Conservation (phyloP, 2,888 invertebrate species). For the Elmis aenea region DNA sequence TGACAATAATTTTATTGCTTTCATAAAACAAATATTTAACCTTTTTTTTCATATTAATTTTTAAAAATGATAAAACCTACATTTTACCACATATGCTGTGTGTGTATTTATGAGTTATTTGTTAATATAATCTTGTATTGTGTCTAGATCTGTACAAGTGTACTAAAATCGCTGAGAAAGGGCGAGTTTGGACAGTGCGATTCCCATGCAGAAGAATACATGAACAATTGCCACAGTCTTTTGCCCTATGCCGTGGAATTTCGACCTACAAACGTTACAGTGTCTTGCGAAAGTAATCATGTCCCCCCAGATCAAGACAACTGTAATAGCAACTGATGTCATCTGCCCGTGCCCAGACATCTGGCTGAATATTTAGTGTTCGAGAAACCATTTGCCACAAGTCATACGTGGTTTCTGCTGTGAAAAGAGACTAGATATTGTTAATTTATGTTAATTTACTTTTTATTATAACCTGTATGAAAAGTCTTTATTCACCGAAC, state of each 20-base stretch:
- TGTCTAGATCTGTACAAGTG: constrained; percentile 72
- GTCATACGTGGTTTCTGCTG: constrained; percentile 16
- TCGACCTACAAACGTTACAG: constrained; percentile 37
- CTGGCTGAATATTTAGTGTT: background rate
- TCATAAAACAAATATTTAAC: too few species aligned
- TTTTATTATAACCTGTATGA: too few species aligned
- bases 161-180: constrained; percentile 69
- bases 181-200: constrained; percentile 79
- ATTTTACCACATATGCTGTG: too few species aligned
- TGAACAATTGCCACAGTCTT: constrained; percentile 63
- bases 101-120: background rate
- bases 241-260: constrained; percentile 81
- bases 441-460: constrained; percentile 22
- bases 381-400: background rate
- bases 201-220: constrained; percentile 62
- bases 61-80: too few species aligned
- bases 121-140: background rate
- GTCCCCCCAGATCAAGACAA: constrained; percentile 32
- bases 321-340: constrained; percentile 36
- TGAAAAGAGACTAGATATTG: constrained; percentile 21
- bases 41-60: too few species aligned
- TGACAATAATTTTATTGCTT: too few species aligned
- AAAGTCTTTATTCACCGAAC: too few species aligned
- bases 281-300: constrained; percentile 30
- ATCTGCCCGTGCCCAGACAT: constrained; percentile 17